These are phyloP conservation scores for Ciconia nigra DNA, from an alignment of 2,797 vertebrate species.

Conservation along the genomic window DNA sequence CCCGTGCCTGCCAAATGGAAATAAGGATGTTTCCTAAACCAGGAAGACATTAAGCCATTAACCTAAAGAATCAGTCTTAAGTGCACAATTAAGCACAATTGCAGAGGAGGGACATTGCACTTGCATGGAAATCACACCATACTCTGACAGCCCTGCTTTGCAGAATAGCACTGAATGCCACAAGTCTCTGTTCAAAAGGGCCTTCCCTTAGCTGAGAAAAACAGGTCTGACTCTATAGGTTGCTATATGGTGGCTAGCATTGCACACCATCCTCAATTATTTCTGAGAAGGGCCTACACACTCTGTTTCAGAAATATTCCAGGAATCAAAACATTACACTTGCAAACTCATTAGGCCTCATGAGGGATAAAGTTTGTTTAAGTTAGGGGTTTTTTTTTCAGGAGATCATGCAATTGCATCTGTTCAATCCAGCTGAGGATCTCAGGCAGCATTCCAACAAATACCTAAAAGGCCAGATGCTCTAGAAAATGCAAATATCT, in stretches of 20 bases:
- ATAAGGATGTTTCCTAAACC: not conserved
- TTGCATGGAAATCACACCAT: not conserved
- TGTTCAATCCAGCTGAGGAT: not conserved
- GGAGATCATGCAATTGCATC: not conserved
- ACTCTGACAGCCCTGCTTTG: not conserved
- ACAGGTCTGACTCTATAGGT: not conserved
- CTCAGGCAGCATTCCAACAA: not conserved
- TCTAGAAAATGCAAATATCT: not conserved
- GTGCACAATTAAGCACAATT: not conserved
- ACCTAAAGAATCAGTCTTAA: not conserved
- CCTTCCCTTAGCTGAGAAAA: not conserved
- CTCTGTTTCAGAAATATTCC: not conserved
- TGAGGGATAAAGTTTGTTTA: not conserved
- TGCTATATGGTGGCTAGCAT: not conserved
- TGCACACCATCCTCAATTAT: not conserved
- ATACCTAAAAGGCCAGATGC: not conserved
- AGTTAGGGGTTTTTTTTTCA: not conserved
- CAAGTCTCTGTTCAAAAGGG: not conserved
- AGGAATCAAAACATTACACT: not conserved
- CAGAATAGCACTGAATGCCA: not conserved
- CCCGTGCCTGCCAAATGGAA: not conserved
- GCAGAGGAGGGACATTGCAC: not conserved
- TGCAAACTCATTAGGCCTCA: not conserved
- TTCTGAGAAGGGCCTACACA: not conserved
- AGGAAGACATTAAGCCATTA: conserved; percentile 10